Base-by-base conservation (phyloP, 2,888 invertebrate species). In the Leptothorax acervorum region DNA sequence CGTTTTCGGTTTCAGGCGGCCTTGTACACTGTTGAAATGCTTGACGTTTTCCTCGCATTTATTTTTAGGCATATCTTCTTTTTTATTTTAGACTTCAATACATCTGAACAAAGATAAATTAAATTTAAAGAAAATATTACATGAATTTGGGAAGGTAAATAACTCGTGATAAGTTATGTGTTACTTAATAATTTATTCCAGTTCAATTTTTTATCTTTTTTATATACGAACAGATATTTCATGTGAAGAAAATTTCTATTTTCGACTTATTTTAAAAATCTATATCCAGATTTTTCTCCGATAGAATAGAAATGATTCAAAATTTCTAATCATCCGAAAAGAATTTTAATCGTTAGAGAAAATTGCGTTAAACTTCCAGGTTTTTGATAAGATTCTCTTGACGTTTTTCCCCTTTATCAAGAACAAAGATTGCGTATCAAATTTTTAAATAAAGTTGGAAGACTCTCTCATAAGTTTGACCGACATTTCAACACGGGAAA, bases 381-480 rank as follows among this genome's bases (percentile, higher is more conserved):
- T 35, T 57, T 18, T 1, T 57, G 15, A 15, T 57, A 57, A 57
- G n/a, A 70, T 79, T 60, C 6, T 23, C 9, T 28, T 42, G 53
- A 39, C 28, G 12, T 62, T 45, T 48, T 45, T 15, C 18, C 18
- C 35, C n/a, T 66, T 39, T 12, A 42, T 78, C 28, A 74, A 79
- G 83, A 62, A 23, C 48, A 53, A 57, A 57, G 48, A 78, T 74
- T 71, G 71, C 53, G 57, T 57, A 83, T 57, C 28, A 63, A 55
- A 83, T 65, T 68, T 78, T 83, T 48, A 86, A 71, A 83, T 66
- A 57, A 86, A 82, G 42, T 39, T 57, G 39, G 35, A 55, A 39
- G 28, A 23, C 12, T 39, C 42, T 8, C 70, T 60, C 35, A 73
- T 28, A 73, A 73, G 45, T 48, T 81, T 60, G 60, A 48, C 57